These are phyloP conservation scores for Chesias legatella DNA, from an alignment of 2,888 invertebrate species.

Conservation along the genomic window DNA sequence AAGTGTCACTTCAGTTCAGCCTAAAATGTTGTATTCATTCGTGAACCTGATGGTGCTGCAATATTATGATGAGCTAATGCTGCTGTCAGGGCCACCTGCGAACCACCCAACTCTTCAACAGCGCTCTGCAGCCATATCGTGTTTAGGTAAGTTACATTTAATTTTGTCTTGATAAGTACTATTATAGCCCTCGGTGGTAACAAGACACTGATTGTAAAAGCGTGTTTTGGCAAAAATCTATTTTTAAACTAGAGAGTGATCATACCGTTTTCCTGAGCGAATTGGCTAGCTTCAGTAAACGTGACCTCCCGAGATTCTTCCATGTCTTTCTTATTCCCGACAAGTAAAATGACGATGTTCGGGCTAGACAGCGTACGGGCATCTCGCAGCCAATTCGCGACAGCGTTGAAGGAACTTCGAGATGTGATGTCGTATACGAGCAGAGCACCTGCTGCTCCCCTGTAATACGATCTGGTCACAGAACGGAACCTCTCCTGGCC, in stretches of 20 bases:
- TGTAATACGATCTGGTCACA: conserved; percentile 90
- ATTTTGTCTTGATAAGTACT: too few relatives aligned
- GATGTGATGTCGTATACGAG: conserved; percentile 95
- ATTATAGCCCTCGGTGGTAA: too few relatives aligned
- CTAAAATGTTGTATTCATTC: too few relatives aligned
- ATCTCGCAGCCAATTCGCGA: conserved; percentile 92
- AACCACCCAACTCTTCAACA: too few relatives aligned
- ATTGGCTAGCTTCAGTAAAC: conserved; percentile 89
- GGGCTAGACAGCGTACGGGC: conserved; percentile 90
- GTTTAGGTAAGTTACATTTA: too few relatives aligned
- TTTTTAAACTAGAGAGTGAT: background rate
- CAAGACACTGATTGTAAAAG: too few relatives aligned
- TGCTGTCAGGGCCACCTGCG: too few relatives aligned
- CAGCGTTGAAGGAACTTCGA: conserved; percentile 94
- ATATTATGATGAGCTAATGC: too few relatives aligned
- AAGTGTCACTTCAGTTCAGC: too few relatives aligned
- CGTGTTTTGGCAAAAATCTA: too few relatives aligned
- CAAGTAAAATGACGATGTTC: conserved; percentile 88
- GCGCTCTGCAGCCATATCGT: too few relatives aligned
- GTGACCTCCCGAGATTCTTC: conserved; percentile 91
- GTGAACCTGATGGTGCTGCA: too few relatives aligned
- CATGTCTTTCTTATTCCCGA: conserved; percentile 91
- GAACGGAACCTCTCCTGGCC: conserved; percentile 99
- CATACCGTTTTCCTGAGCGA: conserved; percentile 91
- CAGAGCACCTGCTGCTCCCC: conserved; percentile 95